These are phyloP conservation scores for Petrolisthes cinctipes DNA, from an alignment of 2,888 invertebrate genomes.

Conservation along the genomic window DNA sequence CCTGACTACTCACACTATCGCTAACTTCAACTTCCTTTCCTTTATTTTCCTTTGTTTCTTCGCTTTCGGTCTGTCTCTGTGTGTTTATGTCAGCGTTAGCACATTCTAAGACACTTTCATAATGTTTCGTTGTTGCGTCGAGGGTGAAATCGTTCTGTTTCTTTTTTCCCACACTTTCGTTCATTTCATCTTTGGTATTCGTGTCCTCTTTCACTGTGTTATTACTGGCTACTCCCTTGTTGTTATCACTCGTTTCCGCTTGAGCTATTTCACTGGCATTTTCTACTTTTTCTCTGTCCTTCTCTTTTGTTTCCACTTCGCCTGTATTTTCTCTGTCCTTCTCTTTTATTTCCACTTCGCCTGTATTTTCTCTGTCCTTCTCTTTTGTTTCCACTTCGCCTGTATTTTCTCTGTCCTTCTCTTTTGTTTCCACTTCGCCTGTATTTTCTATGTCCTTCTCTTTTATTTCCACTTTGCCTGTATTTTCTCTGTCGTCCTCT, in stretches of 20 bases:
- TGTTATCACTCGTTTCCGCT: background rate
- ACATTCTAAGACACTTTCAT: background rate
- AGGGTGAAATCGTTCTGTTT: background rate
- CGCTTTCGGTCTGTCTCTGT: background rate
- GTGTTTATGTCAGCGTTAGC: background rate
- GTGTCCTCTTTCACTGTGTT: background rate
- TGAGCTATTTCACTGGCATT: background rate
- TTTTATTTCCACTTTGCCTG: background rate
- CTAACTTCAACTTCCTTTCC: background rate
- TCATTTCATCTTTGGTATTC: background rate
- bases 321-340: background rate
- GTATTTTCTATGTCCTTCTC: background rate
- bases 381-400: background rate
- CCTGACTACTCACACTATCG: background rate
- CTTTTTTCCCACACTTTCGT: background rate
- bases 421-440: background rate
- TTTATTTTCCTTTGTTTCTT: background rate
- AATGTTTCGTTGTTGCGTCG: background rate
- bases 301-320: background rate
- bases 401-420: background rate
- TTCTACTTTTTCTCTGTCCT: background rate
- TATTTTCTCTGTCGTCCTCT: background rate
- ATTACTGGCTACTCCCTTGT: background rate
- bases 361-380: background rate
- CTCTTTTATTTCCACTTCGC: background rate